Percentiles rank a stretch among this genome's conserved stretches.
phyloP scores from a whole-genome alignment of 2,113 vertebrate genomes.

The Gallinago jamesoni region DNA sequence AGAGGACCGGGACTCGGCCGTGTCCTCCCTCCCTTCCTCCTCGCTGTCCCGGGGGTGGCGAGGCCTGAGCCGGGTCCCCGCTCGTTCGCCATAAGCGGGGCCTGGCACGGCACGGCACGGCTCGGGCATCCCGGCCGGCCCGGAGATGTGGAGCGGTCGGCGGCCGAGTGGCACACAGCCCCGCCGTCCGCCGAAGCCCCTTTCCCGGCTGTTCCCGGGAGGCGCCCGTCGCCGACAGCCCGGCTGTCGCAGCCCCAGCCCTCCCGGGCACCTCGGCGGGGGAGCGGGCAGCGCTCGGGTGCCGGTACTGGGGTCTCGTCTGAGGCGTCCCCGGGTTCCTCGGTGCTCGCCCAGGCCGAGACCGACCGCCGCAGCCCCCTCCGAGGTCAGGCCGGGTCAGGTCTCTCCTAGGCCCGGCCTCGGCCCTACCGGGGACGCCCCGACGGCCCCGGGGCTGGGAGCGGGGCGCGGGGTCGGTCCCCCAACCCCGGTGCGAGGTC shows the following conservation, averaged over 20 bases:
- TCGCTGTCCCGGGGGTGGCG: neutral
- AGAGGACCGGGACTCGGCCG: neutral
- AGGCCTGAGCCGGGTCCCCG: neutral
- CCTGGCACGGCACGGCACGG: neutral
- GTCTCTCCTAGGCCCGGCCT: neutral
- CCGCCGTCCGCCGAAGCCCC: neutral
- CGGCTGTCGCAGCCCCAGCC: neutral
- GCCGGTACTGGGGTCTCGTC: neutral
- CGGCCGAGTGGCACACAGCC: neutral
- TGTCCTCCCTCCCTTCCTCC: neutral
- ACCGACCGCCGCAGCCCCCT: neutral
- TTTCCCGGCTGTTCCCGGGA: neutral
- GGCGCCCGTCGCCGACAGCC: neutral
- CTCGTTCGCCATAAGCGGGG: neutral
- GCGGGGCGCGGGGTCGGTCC: neutral
- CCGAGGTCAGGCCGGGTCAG: neutral
- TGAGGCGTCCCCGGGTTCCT: neutral
- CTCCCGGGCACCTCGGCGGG: no score
- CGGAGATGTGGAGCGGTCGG: neutral
- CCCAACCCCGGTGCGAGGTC: neutral
- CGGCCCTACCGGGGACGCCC: neutral
- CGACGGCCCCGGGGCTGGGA: neutral
- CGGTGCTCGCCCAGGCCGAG: neutral
- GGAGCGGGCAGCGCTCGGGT: neutral
- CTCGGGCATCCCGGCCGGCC: neutral